Conservation (phyloP, 2,888 invertebrate species). For the Miltochrista miniata region DNA sequence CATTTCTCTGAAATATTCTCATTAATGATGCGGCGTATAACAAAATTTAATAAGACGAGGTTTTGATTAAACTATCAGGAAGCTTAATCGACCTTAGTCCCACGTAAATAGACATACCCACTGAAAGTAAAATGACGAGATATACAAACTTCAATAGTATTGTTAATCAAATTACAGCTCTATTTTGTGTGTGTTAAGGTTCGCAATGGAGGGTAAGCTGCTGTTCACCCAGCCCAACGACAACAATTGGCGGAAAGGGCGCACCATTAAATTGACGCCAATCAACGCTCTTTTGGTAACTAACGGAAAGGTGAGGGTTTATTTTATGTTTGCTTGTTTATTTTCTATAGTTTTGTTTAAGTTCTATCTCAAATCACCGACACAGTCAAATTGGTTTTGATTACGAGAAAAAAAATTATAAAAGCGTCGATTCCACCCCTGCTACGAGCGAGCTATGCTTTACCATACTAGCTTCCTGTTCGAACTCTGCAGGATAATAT, state of each 20-base stretch:
- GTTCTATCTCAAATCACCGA: too few species aligned
- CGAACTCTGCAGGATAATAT: too few species aligned
- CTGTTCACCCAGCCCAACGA: conserved; percentile 95
- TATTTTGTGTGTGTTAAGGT: conserved; percentile 72
- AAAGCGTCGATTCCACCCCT: too few species aligned
- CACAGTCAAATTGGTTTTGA: too few species aligned
- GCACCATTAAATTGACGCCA: conserved; percentile 93
- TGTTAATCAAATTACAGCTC: conserved; percentile 26
- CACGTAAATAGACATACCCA: conserved; percentile 29
- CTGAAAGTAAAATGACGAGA: conserved; percentile 29
- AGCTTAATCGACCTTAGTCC: conserved; percentile 34
- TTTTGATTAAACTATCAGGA: conserved; percentile 25
- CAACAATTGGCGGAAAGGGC: conserved; percentile 95
- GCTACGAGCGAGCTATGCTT: too few species aligned
- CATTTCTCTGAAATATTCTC: background rate
- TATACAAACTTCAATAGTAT: conserved; percentile 11
- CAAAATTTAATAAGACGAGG: conserved; percentile 20
- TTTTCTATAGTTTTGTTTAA: background rate
- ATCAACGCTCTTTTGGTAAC: conserved; percentile 96
- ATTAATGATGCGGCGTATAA: background rate
- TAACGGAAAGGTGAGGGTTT: conserved; percentile 90
- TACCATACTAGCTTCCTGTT: too few species aligned
- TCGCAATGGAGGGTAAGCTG: conserved; percentile 94
- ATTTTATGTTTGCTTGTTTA: conserved; percentile 16
- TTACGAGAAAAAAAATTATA: too few species aligned